phyloP scores from a whole-genome alignment of 2,888 invertebrate species.

The Actias luna region DNA sequence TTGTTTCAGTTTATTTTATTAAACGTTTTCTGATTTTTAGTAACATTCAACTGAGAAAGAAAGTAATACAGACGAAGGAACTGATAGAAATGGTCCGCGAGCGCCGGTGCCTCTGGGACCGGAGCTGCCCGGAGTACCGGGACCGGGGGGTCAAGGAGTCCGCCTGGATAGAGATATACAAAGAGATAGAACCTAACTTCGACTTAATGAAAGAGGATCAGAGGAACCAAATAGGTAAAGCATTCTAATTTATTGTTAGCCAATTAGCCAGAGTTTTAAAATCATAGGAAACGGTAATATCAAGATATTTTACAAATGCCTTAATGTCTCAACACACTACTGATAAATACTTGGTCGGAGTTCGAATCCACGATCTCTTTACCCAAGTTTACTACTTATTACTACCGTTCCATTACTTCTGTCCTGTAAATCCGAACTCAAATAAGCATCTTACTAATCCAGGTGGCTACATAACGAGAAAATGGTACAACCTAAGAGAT shows the following conservation, averaged over 20 bases:
- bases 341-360: too few species aligned
- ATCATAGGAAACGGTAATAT: too few species aligned
- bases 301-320: too few species aligned
- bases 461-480: conserved; percentile 37
- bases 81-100: conserved; percentile 28
- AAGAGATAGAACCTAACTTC: conserved; percentile 33
- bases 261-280: too few species aligned
- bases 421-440: too few species aligned
- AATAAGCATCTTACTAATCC: conserved; percentile 10
- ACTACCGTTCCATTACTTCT: too few species aligned
- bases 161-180: conserved; percentile 39
- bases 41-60: conserved; percentile 8
- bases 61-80: conserved; percentile 19
- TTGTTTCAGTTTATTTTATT: too few species aligned
- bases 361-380: too few species aligned
- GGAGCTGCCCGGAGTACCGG: conserved; percentile 29
- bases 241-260: neutral
- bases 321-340: too few species aligned
- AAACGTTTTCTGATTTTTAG: neutral
- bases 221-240: conserved; percentile 16
- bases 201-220: conserved; percentile 18
- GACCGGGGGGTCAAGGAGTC: conserved; percentile 30
- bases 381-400: too few species aligned
- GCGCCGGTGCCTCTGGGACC: conserved; percentile 41
- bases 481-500: conserved; percentile 47